These are phyloP conservation scores for Cheilosia vulpina DNA, from an alignment of 2,888 invertebrate species.

Conservation along the genomic window DNA sequence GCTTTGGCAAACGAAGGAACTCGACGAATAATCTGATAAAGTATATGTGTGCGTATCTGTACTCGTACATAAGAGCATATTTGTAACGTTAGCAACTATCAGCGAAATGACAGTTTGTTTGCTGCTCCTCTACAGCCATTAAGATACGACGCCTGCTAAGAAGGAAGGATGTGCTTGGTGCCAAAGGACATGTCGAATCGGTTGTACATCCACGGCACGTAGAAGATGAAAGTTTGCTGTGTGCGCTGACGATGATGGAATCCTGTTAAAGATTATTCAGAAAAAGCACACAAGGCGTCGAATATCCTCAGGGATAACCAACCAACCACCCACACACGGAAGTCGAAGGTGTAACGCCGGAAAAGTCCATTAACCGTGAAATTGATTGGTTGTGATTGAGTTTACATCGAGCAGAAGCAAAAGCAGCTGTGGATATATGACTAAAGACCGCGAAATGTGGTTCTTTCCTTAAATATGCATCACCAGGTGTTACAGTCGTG, in stretches of 20 bases:
- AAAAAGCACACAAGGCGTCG: not conserved
- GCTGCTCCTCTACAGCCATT: conserved; percentile 9
- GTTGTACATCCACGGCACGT: conserved; percentile 39
- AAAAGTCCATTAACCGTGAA: conserved; percentile 53
- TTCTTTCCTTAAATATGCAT: not conserved
- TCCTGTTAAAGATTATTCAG: conserved; percentile 24
- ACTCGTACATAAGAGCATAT: conserved; percentile 1
- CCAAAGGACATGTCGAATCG: conserved; percentile 18
- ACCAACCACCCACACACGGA: not conserved
- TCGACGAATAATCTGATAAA: not conserved
- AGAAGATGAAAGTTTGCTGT: conserved; percentile 35
- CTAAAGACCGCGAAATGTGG: not conserved
- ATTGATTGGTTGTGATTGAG: conserved; percentile 52
- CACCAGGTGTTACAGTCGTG: not conserved
- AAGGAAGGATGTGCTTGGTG: conserved; percentile 7
- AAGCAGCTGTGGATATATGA: not conserved
- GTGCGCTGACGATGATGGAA: conserved; percentile 36
- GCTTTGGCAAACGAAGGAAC: conserved; percentile 17
- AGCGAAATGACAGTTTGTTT: conserved; percentile 31
- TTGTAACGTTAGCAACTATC: conserved; percentile 32
- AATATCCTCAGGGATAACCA: conserved; percentile 1
- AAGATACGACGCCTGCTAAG: conserved; percentile 1
- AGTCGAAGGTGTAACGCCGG: conserved; percentile 14
- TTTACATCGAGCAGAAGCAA: conserved; percentile 9
- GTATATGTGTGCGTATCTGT: not conserved